phyloP scores from a whole-genome alignment of 2,888 invertebrate genomes.

The Suillia variegata region DNA sequence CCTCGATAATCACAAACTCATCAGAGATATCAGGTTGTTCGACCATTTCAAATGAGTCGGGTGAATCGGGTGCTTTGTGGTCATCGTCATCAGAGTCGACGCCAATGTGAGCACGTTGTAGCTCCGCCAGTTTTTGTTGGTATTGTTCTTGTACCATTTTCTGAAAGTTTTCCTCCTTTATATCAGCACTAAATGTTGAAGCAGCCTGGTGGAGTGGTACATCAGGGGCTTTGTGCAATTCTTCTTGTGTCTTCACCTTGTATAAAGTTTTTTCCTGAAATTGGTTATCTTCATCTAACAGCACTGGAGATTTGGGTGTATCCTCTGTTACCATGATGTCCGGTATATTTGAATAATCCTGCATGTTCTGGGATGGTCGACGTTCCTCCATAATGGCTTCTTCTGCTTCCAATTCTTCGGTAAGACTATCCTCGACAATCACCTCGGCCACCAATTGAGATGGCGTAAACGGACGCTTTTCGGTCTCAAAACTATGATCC shows the following conservation, averaged over 20 bases:
- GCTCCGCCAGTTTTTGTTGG: conserved; percentile 67
- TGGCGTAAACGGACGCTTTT: conserved; percentile 57
- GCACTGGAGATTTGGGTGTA: conserved; percentile 47
- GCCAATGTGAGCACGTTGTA: conserved; percentile 61
- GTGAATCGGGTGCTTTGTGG: conserved; percentile 71
- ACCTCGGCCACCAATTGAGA: conserved; percentile 58
- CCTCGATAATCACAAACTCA: conserved; percentile 86
- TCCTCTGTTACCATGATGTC: conserved; percentile 60
- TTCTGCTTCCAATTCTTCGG: conserved; percentile 58
- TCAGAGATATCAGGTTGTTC: conserved; percentile 87
- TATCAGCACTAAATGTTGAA: conserved; percentile 44
- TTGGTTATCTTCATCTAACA: conserved; percentile 52
- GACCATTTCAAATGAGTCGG: conserved; percentile 86
- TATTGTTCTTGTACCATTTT: conserved; percentile 60
- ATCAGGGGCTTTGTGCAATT: conserved; percentile 54
- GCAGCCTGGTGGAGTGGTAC: conserved; percentile 49
- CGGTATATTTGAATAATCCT: conserved; percentile 59
- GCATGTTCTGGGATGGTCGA: conserved; percentile 59
- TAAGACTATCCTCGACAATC: conserved; percentile 56
- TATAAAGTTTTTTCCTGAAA: conserved; percentile 56
- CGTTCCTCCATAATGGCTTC: conserved; percentile 46
- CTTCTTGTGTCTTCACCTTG: conserved; percentile 57
- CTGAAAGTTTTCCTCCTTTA: conserved; percentile 60
- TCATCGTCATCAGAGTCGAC: conserved; percentile 65
- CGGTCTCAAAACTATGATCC: conserved; percentile 53